These are phyloP conservation scores for Paratrypauchen microcephalus DNA, from an alignment of 2,797 vertebrate genomes.

Conservation along the genomic window DNA sequence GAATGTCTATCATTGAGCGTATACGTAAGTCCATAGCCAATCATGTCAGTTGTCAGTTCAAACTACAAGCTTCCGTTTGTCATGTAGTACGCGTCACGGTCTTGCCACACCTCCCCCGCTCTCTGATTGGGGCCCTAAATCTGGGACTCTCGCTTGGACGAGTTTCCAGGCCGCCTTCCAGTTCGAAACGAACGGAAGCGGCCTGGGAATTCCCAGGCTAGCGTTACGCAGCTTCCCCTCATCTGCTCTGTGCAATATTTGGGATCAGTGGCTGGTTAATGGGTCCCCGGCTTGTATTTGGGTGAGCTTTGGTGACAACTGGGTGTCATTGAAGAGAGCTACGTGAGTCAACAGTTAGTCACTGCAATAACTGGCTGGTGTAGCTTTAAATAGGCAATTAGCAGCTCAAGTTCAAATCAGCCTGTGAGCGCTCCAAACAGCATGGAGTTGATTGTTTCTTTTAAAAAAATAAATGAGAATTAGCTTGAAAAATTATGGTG, in stretches of 20 bases:
- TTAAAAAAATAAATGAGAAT: neutral
- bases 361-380: conserved; percentile 44
- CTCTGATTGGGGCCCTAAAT: too few species aligned
- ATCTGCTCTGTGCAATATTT: conserved; percentile 24
- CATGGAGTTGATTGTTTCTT: conserved; percentile 9
- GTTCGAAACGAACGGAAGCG: too few species aligned
- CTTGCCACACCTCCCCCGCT: too few species aligned
- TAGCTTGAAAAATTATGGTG: conserved; percentile 9
- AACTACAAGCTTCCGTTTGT: too few species aligned
- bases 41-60: too few species aligned
- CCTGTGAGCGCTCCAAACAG: neutral
- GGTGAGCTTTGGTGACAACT: conserved; percentile 54
- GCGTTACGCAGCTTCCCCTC: conserved; percentile 36
- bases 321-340: conserved; percentile 50
- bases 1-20: too few species aligned
- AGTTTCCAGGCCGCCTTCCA: too few species aligned
- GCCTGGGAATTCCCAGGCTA: too few species aligned
- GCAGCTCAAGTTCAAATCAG: conserved; percentile 35
- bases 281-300: conserved; percentile 50
- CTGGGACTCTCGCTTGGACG: too few species aligned
- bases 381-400: conserved; percentile 51
- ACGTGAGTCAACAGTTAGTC: conserved; percentile 54
- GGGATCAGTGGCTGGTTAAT: conserved; percentile 35
- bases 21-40: too few species aligned
- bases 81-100: too few species aligned